phyloP scores from a whole-genome alignment of 2,797 vertebrate species.

The Lycodopsis pacificus region DNA sequence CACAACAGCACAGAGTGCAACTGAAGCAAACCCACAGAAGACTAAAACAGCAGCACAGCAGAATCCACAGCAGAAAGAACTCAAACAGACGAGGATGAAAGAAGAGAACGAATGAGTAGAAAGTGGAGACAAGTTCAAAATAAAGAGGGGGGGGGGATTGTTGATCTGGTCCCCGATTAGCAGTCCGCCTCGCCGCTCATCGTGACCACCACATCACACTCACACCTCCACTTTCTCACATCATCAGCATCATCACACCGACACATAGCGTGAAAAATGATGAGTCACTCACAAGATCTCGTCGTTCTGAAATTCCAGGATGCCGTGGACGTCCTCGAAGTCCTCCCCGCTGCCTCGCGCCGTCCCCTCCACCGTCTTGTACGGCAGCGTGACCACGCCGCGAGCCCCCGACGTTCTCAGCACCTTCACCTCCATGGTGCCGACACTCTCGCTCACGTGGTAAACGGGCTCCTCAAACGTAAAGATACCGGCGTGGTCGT shows the following conservation, averaged over 20 bases:
- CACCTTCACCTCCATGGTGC: constrained; percentile 98
- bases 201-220: constrained; percentile 70
- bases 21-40: constrained; percentile 23
- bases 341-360: constrained; percentile 96
- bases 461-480: constrained; percentile 95
- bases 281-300: constrained; percentile 96
- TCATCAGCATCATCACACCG: constrained; percentile 32
- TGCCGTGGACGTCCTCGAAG: constrained; percentile 94
- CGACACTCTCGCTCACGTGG: constrained; percentile 97
- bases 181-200: constrained; percentile 50
- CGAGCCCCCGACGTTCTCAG: constrained; percentile 96
- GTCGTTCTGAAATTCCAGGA: constrained; percentile 98
- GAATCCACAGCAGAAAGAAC: constrained; percentile 34
- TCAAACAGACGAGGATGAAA: constrained; percentile 36
- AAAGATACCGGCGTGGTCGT: constrained; percentile 99
- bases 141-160: constrained; percentile 7
- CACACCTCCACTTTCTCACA: constrained; percentile 51
- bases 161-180: constrained; percentile 32
- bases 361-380: constrained; percentile 96
- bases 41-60: constrained; percentile 45
- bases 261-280: constrained; percentile 14
- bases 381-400: constrained; percentile 94
- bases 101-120: constrained; percentile 40
- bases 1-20: constrained; percentile 24
- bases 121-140: constrained; percentile 31